phyloP scores from a whole-genome alignment of 2,888 invertebrate genomes.

The Aleiodes alternator region DNA sequence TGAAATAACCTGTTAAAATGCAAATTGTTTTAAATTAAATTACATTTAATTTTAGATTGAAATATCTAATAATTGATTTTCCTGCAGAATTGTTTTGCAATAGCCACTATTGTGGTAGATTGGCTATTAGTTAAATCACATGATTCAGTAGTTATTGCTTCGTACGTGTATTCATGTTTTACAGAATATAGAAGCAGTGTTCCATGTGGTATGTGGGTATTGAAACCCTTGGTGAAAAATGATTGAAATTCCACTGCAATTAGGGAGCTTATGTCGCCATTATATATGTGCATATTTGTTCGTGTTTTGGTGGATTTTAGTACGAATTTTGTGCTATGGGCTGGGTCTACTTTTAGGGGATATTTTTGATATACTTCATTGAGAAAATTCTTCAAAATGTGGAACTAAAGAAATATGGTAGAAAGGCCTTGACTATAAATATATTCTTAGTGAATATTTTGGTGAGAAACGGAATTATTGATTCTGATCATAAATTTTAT shows the following conservation, averaged over 20 bases:
- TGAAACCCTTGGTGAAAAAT: slow-evolving; percentile 1
- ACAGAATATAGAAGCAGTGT: neutral
- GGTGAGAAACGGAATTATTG: too few species aligned
- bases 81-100: neutral
- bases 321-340: too few species aligned
- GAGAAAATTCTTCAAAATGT: too few species aligned
- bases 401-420: too few species aligned
- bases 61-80: neutral
- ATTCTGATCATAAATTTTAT: too few species aligned
- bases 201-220: slow-evolving; percentile 27
- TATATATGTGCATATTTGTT: too few species aligned
- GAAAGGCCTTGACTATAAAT: too few species aligned
- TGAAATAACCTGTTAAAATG: slow-evolving; percentile 77
- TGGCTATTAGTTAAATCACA: slow-evolving; percentile 36
- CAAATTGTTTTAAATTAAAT: slow-evolving; percentile 17
- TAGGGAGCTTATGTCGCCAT: neutral
- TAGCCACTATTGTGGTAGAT: neutral
- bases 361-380: too few species aligned
- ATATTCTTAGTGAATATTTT: too few species aligned
- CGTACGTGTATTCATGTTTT: slow-evolving; percentile 33
- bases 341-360: too few species aligned
- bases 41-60: neutral
- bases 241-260: neutral
- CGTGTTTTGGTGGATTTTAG: too few species aligned
- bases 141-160: slow-evolving; percentile 20